A percentile compares a stretch with the other conserved stretches of the same genome.
Evolutionary conservation across 2,797 vertebrate species (phyloP).

Genomic region (Lithobates pipiens): DNA sequence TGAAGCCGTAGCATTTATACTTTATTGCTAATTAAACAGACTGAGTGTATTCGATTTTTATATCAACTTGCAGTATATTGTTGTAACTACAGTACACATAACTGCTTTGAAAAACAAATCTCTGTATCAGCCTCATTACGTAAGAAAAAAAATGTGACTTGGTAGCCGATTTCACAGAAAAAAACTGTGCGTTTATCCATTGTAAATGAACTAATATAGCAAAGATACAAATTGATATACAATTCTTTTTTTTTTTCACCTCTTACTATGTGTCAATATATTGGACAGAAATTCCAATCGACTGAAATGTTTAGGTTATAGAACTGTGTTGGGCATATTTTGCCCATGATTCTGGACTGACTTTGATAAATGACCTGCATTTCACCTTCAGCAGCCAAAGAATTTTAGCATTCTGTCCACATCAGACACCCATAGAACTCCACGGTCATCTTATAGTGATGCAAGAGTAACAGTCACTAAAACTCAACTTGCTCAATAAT

Average conservation of each 20-base stretch:
- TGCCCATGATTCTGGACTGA: neutral
- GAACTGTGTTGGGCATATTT: neutral
- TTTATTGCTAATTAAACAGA: too few relatives aligned
- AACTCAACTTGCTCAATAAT: slow-evolving; percentile 43
- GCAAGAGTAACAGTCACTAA: slow-evolving; percentile 15
- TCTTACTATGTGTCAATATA: too few relatives aligned
- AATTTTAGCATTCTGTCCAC: slow-evolving; percentile 34
- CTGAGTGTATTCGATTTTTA: too few relatives aligned
- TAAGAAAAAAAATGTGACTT: too few relatives aligned
- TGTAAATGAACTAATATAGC: too few relatives aligned
- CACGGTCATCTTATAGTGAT: slow-evolving; percentile 41
- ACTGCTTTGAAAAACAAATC: neutral
- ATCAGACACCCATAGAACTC: slow-evolving; percentile 11
- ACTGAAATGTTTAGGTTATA: neutral
- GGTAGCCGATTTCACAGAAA: too few relatives aligned
- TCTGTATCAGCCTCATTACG: neutral
- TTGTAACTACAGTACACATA: neutral
- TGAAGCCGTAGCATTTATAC: neutral
- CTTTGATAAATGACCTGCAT: slow-evolving; percentile 26
- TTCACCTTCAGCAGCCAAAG: slow-evolving; percentile 26
- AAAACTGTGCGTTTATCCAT: too few relatives aligned
- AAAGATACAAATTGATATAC: neutral
- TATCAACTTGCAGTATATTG: neutral
- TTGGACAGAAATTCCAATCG: too few relatives aligned
- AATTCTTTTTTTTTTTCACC: neutral